Conservation (phyloP, 2,888 invertebrate genomes). For the Galerucella calmariensis region DNA sequence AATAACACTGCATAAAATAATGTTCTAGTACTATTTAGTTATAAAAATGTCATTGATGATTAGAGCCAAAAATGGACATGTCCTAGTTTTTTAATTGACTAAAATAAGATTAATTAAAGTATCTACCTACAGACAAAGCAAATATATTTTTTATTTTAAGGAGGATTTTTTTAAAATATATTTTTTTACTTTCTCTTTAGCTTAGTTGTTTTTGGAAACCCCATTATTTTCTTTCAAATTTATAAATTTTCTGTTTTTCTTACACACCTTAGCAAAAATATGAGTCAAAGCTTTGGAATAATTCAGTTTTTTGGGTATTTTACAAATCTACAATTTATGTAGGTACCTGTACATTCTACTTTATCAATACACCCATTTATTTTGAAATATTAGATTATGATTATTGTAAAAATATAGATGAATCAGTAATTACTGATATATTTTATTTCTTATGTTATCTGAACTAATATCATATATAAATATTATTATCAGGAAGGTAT, state of each 20-base stretch:
- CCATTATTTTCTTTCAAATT: too few species aligned
- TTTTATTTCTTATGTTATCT: constrained; percentile 24
- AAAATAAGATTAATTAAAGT: neutral
- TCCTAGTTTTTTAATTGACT: constrained; percentile 32
- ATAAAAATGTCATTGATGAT: constrained; percentile 31
- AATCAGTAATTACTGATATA: constrained; percentile 13
- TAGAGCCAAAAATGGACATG: constrained; percentile 40
- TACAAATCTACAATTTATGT: neutral
- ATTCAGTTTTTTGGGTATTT: neutral
- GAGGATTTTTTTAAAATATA: neutral
- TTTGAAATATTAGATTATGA: neutral
- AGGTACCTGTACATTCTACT: neutral
- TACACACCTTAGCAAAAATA: too few species aligned
- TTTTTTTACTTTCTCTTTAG: too few species aligned
- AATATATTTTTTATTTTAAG: neutral
- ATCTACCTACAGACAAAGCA: neutral
- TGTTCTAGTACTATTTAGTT: neutral
- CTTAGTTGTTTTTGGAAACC: too few species aligned
- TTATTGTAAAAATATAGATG: constrained; percentile 13
- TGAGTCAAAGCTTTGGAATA: too few species aligned
- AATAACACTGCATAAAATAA: neutral
- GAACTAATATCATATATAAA: constrained; percentile 30
- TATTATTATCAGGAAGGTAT: constrained; percentile 35
- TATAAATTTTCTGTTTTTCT: too few species aligned
- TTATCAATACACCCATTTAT: neutral